A percentile compares a stretch with the other conserved stretches of the same genome.
Conservation (phyloP, 35 echinoderm and acorn worm genomes). For the Ptychodera flava region DNA sequence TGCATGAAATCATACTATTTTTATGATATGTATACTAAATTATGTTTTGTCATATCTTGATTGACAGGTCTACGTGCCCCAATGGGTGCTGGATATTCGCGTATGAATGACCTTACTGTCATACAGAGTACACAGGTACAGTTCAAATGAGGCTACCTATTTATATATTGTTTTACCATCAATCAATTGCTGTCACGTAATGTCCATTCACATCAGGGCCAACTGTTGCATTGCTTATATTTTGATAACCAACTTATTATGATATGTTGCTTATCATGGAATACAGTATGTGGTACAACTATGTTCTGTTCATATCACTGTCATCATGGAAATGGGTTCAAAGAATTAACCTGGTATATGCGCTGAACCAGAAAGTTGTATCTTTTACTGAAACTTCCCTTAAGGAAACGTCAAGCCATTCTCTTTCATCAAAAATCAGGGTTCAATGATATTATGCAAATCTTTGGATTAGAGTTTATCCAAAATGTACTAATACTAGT, state of each 20-base stretch:
- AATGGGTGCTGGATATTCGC: conserved; percentile 83
- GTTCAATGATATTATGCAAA: too few species aligned
- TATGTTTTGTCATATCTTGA: too few species aligned
- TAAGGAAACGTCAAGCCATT: too few species aligned
- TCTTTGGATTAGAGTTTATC: too few species aligned
- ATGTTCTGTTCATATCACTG: not conserved
- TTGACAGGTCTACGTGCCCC: conserved; percentile 66
- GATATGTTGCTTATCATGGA: not conserved
- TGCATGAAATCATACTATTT: too few species aligned
- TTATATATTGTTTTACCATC: not conserved
- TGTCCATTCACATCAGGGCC: too few species aligned
- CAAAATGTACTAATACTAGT: too few species aligned
- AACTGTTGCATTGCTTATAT: not conserved
- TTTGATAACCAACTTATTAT: not conserved
- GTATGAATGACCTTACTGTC: conserved; percentile 89
- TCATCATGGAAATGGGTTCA: not conserved
- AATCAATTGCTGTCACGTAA: not conserved
- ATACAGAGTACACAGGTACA: conserved; percentile 86
- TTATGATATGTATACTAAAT: too few species aligned
- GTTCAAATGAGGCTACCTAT: not conserved
- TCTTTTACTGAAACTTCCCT: too few species aligned
- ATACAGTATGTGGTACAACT: not conserved
- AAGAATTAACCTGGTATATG: too few species aligned
- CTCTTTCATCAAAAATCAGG: too few species aligned
- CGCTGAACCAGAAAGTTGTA: too few species aligned